These are phyloP conservation scores for Schizopygopsis pylzovi DNA, from an alignment of 2,797 vertebrate species.

Conservation along the genomic window DNA sequence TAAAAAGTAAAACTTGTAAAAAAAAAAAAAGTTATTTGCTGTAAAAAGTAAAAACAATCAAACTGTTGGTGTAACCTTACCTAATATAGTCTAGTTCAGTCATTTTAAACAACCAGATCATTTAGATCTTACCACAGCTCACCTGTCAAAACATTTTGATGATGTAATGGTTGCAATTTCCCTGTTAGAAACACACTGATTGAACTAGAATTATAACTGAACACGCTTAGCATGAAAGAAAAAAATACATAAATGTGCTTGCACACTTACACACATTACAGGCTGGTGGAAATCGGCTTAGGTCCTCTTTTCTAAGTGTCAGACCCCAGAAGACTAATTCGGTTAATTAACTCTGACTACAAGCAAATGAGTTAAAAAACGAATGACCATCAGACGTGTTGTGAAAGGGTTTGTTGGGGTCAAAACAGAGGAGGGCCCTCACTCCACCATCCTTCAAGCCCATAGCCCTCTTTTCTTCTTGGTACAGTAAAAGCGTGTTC, in stretches of 20 bases:
- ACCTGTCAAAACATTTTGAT: background rate
- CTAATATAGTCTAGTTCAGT: background rate
- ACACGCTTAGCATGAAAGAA: background rate
- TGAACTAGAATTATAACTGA: background rate
- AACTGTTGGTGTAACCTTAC: background rate
- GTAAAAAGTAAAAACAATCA: background rate
- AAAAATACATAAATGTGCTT: slow-evolving; percentile 39
- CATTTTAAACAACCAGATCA: background rate
- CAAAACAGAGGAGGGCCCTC: slow-evolving; percentile 11
- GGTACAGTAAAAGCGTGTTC: background rate
- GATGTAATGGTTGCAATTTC: background rate
- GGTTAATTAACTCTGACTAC: slow-evolving; percentile 54
- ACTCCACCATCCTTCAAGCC: slow-evolving; percentile 14
- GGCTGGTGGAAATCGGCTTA: slow-evolving; percentile 60
- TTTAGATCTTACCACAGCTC: background rate
- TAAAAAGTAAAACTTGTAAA: too few relatives aligned
- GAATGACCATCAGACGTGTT: slow-evolving; percentile 27
- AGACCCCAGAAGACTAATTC: slow-evolving; percentile 45
- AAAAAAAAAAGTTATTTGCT: background rate
- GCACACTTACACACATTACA: slow-evolving; percentile 62
- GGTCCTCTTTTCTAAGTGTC: slow-evolving; percentile 25
- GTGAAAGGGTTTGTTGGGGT: slow-evolving; percentile 33
- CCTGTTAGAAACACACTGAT: background rate
- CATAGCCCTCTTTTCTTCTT: slow-evolving; percentile 22
- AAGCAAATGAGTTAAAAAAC: slow-evolving; percentile 42